Evolutionary conservation across 2,113 vertebrate genomes (phyloP), one percentile per base, ranked within the genome.

Genomic region (Percina caprodes): DNA sequence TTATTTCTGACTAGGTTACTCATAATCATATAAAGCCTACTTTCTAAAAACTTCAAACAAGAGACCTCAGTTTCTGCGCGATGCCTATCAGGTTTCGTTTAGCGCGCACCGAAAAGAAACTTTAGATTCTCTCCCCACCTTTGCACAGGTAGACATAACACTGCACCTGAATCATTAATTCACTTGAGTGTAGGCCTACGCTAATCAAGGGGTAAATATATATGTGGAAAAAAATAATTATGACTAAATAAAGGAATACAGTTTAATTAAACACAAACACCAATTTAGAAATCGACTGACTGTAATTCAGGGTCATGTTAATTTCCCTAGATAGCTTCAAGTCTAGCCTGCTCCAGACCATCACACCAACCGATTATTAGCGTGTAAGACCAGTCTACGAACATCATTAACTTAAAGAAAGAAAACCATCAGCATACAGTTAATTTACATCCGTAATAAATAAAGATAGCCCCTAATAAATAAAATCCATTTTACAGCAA

Each of bases 101-200:
- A 83, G 76, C 79, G 56, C 75, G 68, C 21, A 77, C 70, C 60
- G 5, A 73, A 80, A 74, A 87, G 93, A 87, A 94, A 94, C 93
- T 94, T 91, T 88, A 94, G 84, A 88, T 85, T 51, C 83, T 62
- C 79, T 74, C 84, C 76, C 79, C 74, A 68, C 76, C 82, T 84
- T 78, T 71, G 74, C 58, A 21, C 66, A 80, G 88, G 81, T 80
- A 74, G 61, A 92, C 67, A 90, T 84, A 86, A 69, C 74, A 19
- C 51, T 68, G 61, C 48, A 62, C 62, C 86, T 91, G 71, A 92
- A 94, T 94, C 62, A 93, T 93, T 93, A 26, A 94, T 93, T 88
- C 55, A 45, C 35, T 16, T 6, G 14, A 66, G 13, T 52, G 51
- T 39, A 35, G 33, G 33, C 33, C 33, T 35, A 19, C 0, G 0